Evolutionary conservation across 2,797 vertebrate species (phyloP), one percentile per base, ranked within the genome.

Genomic region (Anabacerthia variegaticeps): DNA sequence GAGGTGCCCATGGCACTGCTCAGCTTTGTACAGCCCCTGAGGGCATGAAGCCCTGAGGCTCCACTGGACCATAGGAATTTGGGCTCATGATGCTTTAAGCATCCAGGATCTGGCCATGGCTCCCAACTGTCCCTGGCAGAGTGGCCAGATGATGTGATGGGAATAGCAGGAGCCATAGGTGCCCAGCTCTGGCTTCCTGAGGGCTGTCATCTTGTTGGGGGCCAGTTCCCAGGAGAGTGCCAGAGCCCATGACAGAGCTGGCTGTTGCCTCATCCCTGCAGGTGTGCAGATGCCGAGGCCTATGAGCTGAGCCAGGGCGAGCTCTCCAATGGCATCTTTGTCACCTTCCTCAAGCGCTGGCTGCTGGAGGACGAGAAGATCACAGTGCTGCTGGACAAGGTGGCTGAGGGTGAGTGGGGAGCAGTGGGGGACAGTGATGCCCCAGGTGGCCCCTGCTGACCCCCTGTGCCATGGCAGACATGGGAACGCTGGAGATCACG

Each of bases 311-410:
- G 98, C 92, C 98, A 98, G 79, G 97, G 98, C 0, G 97, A 98
- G 9, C 97, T 98, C 73, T 98, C 98, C 51, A 99, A 99, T 0
- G 99, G 99, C 46, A 97, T 99, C 94, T 99, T 99, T 5, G 98
- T 99, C 86, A 98, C 93, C 93, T 99, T 98, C 95, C 98, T 99
- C 51, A 99, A 98, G 92, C 92, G 92, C 77, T 98, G 98, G 56
- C 97, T 99, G 44, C 97, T 98, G 97, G 98, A 98, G 81, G 98
- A 98, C 1, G 98, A 99, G 95, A 99, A 99, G 96, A 98, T 99
- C 96, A 99, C 98, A 0, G 98, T 98, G 84, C 97, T 99, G 98
- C 97, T 99, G 32, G 99, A 99, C 97, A 98, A 96, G 95, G 99
- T 99, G 83, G 98, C 98, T 1, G 99, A 99, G 98, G 99, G 99